A percentile compares a stretch with the other conserved stretches of the same genome.
phyloP scores from a whole-genome alignment of 1,140 invertebrate genomes.

The Apis dorsata region DNA sequence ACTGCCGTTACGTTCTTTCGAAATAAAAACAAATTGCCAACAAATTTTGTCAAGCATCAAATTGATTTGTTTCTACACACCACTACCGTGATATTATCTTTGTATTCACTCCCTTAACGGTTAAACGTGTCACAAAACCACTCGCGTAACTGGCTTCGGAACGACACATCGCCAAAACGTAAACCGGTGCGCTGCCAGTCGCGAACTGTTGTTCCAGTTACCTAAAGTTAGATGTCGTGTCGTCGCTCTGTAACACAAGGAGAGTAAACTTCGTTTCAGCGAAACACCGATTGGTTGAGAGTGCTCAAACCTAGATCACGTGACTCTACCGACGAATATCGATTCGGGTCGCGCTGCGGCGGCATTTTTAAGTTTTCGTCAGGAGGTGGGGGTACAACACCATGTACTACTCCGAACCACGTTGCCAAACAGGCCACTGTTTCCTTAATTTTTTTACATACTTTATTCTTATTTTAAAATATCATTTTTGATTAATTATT shows the following conservation, averaged over 20 bases:
- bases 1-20: slow-evolving; percentile 27
- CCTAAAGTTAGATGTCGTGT: slow-evolving; percentile 73
- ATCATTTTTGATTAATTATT: neutral
- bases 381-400: slow-evolving; percentile 65
- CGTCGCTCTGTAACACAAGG: slow-evolving; percentile 63
- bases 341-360: slow-evolving; percentile 87
- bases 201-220: slow-evolving; percentile 75
- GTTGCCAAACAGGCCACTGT: slow-evolving; percentile 63
- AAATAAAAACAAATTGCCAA: slow-evolving; percentile 14
- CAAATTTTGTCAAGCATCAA: slow-evolving; percentile 10
- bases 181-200: slow-evolving; percentile 72
- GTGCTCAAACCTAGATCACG: slow-evolving; percentile 81
- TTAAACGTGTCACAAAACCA: slow-evolving; percentile 51
- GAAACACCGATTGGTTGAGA: slow-evolving; percentile 71
- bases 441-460: slow-evolving; percentile 19
- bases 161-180: slow-evolving; percentile 64
- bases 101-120: slow-evolving; percentile 19
- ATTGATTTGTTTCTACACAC: neutral
- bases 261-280: slow-evolving; percentile 45
- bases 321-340: slow-evolving; percentile 83
- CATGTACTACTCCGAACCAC: slow-evolving; percentile 72
- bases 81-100: neutral
- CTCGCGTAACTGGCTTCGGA: slow-evolving; percentile 66
- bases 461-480: slow-evolving; percentile 12
- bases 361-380: slow-evolving; percentile 88